A percentile compares a stretch with the other conserved stretches of the same genome.
These are phyloP conservation scores for Nemotelus pantherinus DNA, from an alignment of 2,888 invertebrate genomes.

Conservation along the genomic window DNA sequence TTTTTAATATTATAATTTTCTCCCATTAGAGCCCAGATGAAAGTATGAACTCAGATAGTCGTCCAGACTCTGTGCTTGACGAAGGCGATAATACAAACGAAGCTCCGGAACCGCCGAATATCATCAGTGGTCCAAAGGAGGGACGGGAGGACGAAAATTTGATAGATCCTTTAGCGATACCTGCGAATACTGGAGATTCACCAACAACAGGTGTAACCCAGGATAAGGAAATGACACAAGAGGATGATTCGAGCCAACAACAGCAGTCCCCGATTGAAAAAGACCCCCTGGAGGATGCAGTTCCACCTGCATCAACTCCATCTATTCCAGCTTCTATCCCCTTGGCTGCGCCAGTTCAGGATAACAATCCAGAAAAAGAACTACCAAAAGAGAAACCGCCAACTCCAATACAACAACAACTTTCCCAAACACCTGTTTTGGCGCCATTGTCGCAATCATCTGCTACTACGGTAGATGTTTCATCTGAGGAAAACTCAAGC, in stretches of 20 bases:
- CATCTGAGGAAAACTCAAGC: constrained; percentile 21
- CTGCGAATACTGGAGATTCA: background rate
- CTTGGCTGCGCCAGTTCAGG: background rate
- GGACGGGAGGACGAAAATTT: constrained; percentile 61
- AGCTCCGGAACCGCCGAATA: constrained; percentile 62
- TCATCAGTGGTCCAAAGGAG: constrained; percentile 63
- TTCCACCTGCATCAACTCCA: constrained; percentile 36
- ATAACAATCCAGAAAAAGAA: constrained; percentile 40
- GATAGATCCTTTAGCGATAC: constrained; percentile 30
- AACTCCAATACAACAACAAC: constrained; percentile 2
- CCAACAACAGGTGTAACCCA: constrained; percentile 12
- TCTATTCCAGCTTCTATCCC: constrained; percentile 45
- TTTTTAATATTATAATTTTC: background rate
- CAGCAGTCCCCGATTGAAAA: constrained; percentile 55
- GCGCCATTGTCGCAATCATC: background rate
- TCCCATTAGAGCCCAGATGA: constrained; percentile 78
- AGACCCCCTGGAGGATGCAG: constrained; percentile 35
- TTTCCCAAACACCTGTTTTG: background rate
- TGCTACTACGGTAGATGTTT: background rate
- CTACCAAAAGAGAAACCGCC: background rate
- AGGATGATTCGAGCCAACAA: constrained; percentile 63
- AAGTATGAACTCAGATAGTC: constrained; percentile 84
- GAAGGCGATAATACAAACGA: constrained; percentile 68
- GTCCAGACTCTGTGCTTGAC: constrained; percentile 77
- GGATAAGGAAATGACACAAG: constrained; percentile 53